These are phyloP conservation scores for Daubentonia madagascariensis DNA, from an alignment of 2,113 vertebrate genomes.

Conservation along the genomic window DNA sequence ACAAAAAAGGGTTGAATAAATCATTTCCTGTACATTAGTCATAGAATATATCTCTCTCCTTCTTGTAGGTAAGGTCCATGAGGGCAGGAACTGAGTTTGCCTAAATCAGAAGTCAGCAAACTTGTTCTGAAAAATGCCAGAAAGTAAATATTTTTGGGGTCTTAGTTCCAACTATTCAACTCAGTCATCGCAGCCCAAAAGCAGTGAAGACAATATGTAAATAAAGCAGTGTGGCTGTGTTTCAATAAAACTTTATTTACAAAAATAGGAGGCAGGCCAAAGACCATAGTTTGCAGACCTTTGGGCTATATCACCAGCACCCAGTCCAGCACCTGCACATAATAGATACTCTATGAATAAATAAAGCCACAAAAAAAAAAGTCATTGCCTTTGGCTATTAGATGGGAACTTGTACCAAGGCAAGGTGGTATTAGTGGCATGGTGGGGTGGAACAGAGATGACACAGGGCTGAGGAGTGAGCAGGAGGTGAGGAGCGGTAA, in stretches of 20 bases:
- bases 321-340: background rate
- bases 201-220: background rate
- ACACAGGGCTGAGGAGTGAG: background rate
- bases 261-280: background rate
- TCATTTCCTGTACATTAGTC: background rate
- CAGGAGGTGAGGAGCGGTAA: background rate
- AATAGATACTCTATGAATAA: background rate
- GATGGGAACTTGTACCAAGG: background rate
- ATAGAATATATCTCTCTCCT: background rate
- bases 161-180: background rate
- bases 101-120: background rate
- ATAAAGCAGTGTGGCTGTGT: background rate
- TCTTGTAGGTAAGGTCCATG: background rate
- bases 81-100: background rate
- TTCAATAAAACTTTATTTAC: background rate
- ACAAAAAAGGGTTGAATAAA: background rate
- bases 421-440: background rate
- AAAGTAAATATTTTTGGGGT: background rate
- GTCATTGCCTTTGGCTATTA: background rate
- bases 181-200: background rate
- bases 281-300: background rate
- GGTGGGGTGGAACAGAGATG: background rate
- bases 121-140: background rate
- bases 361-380: background rate
- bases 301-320: background rate